Percentiles rank a stretch among this genome's conserved stretches.
These are phyloP conservation scores for Rhinolophus sinicus DNA, from an alignment of 2,113 vertebrate species.

Conservation along the genomic window DNA sequence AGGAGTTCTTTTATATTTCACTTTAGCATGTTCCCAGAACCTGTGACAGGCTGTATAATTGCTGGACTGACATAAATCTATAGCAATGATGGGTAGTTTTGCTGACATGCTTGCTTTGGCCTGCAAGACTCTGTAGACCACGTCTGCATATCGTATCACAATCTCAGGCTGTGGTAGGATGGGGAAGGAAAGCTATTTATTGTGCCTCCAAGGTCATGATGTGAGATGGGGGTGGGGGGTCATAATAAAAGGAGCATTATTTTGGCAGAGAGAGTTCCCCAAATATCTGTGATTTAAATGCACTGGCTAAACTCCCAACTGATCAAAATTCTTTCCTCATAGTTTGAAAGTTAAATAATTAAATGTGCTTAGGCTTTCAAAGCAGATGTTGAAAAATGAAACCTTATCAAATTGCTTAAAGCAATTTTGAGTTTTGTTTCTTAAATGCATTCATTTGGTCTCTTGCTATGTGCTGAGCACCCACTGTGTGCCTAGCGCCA, in stretches of 20 bases:
- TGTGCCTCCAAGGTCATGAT: conserved; percentile 47
- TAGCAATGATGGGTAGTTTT: conserved; percentile 67
- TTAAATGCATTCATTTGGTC: background rate
- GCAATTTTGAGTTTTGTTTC: background rate
- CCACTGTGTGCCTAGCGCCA: background rate
- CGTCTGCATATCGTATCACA: conserved; percentile 47
- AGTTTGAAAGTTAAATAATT: conserved; percentile 42
- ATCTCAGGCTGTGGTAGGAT: background rate
- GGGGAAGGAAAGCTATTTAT: conserved; percentile 4
- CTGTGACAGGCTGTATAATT: conserved; percentile 71
- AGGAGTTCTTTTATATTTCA: conserved; percentile 72
- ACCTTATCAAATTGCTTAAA: background rate
- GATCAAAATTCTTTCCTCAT: background rate
- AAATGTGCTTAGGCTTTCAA: background rate
- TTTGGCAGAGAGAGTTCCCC: background rate
- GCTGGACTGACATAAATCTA: conserved; percentile 75
- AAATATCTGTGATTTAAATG: background rate
- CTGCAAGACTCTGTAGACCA: conserved; percentile 64
- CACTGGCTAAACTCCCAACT: background rate
- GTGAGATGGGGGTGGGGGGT: background rate
- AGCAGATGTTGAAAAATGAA: background rate
- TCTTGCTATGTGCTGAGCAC: background rate
- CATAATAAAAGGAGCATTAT: background rate
- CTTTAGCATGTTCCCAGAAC: conserved; percentile 52
- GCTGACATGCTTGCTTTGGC: conserved; percentile 69